Evolutionary conservation across 2,113 vertebrate genomes (phyloP), one percentile per base, ranked within the genome.

Genomic region (Sialia sialis): DNA sequence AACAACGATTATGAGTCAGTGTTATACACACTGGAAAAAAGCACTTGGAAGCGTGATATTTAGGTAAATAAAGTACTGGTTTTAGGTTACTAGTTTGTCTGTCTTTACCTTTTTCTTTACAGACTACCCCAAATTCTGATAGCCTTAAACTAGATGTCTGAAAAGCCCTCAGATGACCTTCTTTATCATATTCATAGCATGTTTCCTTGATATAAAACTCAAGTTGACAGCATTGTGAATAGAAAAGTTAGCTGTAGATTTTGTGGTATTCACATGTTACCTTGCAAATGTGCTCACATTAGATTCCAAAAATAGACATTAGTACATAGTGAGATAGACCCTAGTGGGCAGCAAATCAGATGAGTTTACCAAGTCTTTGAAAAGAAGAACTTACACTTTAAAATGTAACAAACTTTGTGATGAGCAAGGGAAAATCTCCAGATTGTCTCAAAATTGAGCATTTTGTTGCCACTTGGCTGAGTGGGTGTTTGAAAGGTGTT

Each of bases 381-480:
- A 64, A 85, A 66, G 64, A 84, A 84, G 29, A 32, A 39, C 62
- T 94, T 95, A 34, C 58, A 48, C 66, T 87, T 95, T 46, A 79
- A 84, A 75, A 81, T 89, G 83, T n/a, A 85, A 83, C 38, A 72
- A 94, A 89, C 81, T 94, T 89, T 62, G 44, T 95, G 93, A 95
- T 17, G 70, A 91, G 74, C 21, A 63, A 87, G 78, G 93, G 87
- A 95, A 93, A 76, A 76, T 80, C 84, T 96, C 93, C 94, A 97
- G 96, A 95, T 85, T 96, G 81, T 87, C 63, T 97, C 89, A 95
- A 87, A 54, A 79, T 48, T 66, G 84, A 95, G 93, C 62, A 69
- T 95, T 95, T 96, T 95, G 29, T 91, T 96, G 75, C 46, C 54
- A 89, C 89, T 93, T 95, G 62, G 26, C 32, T 85, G 74, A 85